phyloP scores from a whole-genome alignment of 2,797 vertebrate species.

The Bovichtus diacanthus region DNA sequence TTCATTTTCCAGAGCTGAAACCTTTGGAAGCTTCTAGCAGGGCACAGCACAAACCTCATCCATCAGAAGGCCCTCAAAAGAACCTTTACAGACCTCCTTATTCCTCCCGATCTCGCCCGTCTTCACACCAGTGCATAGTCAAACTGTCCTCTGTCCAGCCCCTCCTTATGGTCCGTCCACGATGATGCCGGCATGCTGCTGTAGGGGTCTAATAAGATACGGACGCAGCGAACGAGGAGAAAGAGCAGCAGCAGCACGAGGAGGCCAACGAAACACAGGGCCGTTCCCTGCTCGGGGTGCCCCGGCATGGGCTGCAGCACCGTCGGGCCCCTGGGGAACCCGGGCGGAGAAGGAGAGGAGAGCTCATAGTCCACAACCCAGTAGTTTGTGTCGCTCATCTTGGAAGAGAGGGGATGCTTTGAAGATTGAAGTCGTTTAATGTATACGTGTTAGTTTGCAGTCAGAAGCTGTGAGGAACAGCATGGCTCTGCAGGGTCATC shows the following conservation, averaged over 20 bases:
- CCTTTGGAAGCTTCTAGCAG: neutral
- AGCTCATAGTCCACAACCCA: constrained; percentile 81
- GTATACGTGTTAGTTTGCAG: neutral
- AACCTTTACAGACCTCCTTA: neutral
- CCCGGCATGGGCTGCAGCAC: constrained; percentile 61
- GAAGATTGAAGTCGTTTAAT: neutral
- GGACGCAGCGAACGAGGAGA: constrained; percentile 92
- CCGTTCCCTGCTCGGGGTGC: constrained; percentile 91
- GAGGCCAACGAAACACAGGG: constrained; percentile 93
- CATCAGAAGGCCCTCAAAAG: constrained; percentile 4
- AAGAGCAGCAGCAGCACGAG: constrained; percentile 92
- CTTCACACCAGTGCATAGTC: constrained; percentile 91
- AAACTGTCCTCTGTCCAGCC: constrained; percentile 92
- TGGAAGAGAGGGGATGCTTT: constrained; percentile 9
- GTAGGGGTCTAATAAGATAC: constrained; percentile 95
- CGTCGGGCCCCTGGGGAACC: constrained; percentile 73
- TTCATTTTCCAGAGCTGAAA: constrained; percentile 2
- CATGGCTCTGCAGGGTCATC: constrained; percentile 16
- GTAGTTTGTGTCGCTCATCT: constrained; percentile 80
- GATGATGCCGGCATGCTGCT: constrained; percentile 95
- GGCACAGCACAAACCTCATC: neutral
- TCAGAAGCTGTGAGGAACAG: constrained; percentile 19
- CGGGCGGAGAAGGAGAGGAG: constrained; percentile 63
- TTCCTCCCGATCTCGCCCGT: neutral
- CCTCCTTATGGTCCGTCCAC: constrained; percentile 94